A percentile compares a stretch with the other conserved stretches of the same genome.
These are phyloP conservation scores for Thaumatotibia leucotreta DNA, from an alignment of 1,140 invertebrate genomes.

Conservation along the genomic window DNA sequence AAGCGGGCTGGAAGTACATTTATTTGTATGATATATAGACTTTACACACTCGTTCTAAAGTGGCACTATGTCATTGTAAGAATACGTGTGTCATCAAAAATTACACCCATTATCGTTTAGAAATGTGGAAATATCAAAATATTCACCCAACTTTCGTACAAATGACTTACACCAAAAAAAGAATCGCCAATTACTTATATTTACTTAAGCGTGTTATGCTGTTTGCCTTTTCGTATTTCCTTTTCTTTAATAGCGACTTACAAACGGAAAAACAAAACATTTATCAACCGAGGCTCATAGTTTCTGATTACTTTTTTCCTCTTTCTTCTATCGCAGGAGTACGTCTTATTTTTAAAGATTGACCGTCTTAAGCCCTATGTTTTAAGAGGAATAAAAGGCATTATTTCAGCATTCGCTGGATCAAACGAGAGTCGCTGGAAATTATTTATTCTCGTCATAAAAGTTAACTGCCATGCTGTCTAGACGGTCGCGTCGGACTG, in stretches of 20 bases:
- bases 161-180: neutral
- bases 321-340: neutral
- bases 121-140: too few species aligned
- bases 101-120: too few species aligned
- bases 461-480: neutral
- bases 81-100: too few species aligned
- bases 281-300: neutral
- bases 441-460: conserved; percentile 3
- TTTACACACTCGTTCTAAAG: too few species aligned
- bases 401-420: conserved; percentile 1
- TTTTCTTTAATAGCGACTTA: neutral
- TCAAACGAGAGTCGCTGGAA: neutral
- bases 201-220: neutral
- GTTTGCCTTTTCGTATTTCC: neutral
- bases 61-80: too few species aligned
- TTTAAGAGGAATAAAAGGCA: neutral
- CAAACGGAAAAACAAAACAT: neutral
- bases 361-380: neutral
- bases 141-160: too few species aligned
- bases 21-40: too few species aligned
- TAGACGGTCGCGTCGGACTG: neutral
- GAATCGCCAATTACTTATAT: neutral
- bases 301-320: neutral
- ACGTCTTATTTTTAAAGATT: neutral
- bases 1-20: too few species aligned